Evolutionary conservation across 2,888 invertebrate genomes (phyloP).

Genomic region (Neoaliturus tenellus): DNA sequence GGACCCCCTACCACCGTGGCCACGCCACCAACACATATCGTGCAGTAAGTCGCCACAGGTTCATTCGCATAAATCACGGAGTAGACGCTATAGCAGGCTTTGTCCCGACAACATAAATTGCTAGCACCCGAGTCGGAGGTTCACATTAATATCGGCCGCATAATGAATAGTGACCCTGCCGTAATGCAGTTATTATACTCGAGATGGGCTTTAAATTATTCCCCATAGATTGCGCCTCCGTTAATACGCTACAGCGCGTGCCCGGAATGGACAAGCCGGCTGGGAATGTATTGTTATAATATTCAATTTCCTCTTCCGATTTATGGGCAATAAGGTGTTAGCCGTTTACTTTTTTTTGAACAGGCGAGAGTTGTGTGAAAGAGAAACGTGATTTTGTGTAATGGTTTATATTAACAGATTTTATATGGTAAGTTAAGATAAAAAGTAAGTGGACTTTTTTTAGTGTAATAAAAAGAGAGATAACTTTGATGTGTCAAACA

Average conservation of each 20-base stretch:
- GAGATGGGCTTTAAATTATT: slow-evolving; percentile 52
- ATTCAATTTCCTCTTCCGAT: slow-evolving; percentile 38
- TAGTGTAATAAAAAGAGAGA: too few species aligned
- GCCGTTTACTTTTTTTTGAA: neutral
- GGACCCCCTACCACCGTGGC: neutral
- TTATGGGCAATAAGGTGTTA: too few species aligned
- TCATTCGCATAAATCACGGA: slow-evolving; percentile 4
- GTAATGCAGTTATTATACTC: slow-evolving; percentile 53
- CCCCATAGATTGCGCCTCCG: slow-evolving; percentile 42
- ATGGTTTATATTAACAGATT: too few species aligned
- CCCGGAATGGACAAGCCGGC: neutral
- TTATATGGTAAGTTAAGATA: too few species aligned
- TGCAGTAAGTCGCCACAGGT: neutral
- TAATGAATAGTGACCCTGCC: slow-evolving; percentile 46
- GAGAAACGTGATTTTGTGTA: too few species aligned
- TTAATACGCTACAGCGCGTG: slow-evolving; percentile 36
- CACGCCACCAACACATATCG: neutral
- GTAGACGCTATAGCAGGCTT: neutral
- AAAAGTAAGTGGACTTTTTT: too few species aligned
- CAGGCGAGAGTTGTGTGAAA: too few species aligned
- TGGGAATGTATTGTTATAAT: slow-evolving; percentile 2
- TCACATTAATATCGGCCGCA: slow-evolving; percentile 28
- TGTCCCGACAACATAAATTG: slow-evolving; percentile 24
- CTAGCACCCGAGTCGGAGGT: neutral
- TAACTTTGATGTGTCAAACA: too few species aligned